Evolutionary conservation across 2,113 vertebrate species (phyloP), one percentile per base, ranked within the genome.

Genomic region (Saccopteryx leptura): DNA sequence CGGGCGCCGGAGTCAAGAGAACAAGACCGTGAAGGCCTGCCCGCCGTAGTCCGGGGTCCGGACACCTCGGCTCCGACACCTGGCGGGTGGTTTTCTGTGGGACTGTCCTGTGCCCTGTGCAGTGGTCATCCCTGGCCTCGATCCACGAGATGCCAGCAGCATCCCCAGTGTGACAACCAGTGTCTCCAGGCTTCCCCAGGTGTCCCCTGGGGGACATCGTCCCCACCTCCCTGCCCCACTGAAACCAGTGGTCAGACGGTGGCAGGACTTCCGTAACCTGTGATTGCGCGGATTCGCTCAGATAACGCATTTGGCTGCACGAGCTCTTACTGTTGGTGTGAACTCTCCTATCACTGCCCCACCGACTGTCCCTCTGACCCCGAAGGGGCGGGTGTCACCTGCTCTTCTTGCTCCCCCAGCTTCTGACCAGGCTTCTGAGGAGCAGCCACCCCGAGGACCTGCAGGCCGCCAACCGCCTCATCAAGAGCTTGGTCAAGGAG

Each of bases 381-480:
- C 1, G 54, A 2, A 56, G 52, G 31, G 48, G 2, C 31, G 7
- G 1, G 21, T 28, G 50, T 63, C 71, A 78, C n/a, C 13, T 21
- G 0, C 39, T 65, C 13, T 33, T 69, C 17, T 33, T 3, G 2
- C 91, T 94, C 74, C 50, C 9, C 60, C 96, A 99, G 99, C 98
- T 99, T 26, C 94, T 99, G 82, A 98, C 98, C 0, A 98, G 97
- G 89, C 98, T 99, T 71, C 95, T 99, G 81, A 99, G 98, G 97
- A 99, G 99, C 94, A 97, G 4, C n/a, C 98, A 98, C 66, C 95
- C 99, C 0, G 99, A 99, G 89, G 99, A 99, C 91, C 98, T 99
- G 96, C 99, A 99, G 97, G 99, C 99, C 8, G 99, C 99, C 28
- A 99, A 99, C 98, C 97, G 97, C 31, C 98, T 99, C 83, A 99